Evolutionary conservation across 2,797 vertebrate genomes (phyloP), one percentile per base, ranked within the genome.

Genomic region (Alca torda): DNA sequence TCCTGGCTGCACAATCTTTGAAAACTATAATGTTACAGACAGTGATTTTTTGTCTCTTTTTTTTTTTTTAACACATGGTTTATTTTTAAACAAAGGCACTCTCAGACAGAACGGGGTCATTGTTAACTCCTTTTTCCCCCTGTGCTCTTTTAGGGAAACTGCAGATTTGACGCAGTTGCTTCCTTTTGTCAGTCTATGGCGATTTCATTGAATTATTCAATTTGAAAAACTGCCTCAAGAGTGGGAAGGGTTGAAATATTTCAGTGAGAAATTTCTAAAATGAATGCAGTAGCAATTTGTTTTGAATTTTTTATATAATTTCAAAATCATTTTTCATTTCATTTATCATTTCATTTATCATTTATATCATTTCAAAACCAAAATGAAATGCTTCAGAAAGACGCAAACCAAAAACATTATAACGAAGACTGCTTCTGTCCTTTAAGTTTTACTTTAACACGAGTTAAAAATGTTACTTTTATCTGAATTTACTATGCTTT

Each of bases 1-100:
- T 96, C 91, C 91, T 94, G 95, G 59, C 94, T 95, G 77, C 45
- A 39, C 56, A 77, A 11, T n/a, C 94, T 94, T 95, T 90, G 88
- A 88, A 93, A 91, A 77, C 93, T 90, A 33, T 95, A 76, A 64
- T 83, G 64, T 95, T 95, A 87, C 63, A 93, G 50, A 51, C 50
- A 51, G 50, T 25, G 50, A 51, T 26, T 18, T 20, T 19, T 16
- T 48, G 46, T 46, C 46, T 48, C 21, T 46, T 41, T 72, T 35
- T 72, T 41, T 56, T 43, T 39, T 41, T 76, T 72, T 6, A 67
- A 60, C 61, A 61, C 53, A 23, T 63, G 80, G 59, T 91, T 95
- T 95, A 81, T 94, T 97, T 95, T 92, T 78, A 81, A 92, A 65
- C 39, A 60, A 95, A 92, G 54, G 64, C 69, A 17, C 61, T 90